Conservation (phyloP, 2,113 vertebrate species). For the Tylochromis polylepis region DNA sequence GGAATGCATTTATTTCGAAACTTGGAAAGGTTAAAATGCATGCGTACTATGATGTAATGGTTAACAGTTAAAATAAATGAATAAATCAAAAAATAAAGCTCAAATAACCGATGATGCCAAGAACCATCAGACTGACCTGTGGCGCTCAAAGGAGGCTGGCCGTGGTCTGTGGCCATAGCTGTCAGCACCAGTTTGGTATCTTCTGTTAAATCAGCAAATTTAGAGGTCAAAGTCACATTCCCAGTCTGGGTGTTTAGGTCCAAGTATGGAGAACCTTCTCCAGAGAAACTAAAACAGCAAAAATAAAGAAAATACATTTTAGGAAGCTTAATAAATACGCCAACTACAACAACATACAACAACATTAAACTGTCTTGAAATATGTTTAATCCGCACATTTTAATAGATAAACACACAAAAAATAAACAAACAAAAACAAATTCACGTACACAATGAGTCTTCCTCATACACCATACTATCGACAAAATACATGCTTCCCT, state of each 20-base stretch:
- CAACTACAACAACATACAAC: neutral
- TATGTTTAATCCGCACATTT: neutral
- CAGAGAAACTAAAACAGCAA: conserved; percentile 58
- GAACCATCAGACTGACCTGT: conserved; percentile 54
- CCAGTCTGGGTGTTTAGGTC: conserved; percentile 66
- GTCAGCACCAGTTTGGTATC: conserved; percentile 58
- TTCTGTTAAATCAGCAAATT: conserved; percentile 49
- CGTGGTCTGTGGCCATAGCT: conserved; percentile 70
- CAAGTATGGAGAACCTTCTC: conserved; percentile 60
- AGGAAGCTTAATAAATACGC: neutral
- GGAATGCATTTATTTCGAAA: neutral
- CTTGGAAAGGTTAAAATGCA: neutral
- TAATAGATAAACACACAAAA: neutral
- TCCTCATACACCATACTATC: neutral
- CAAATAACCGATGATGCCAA: neutral
- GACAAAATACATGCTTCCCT: neutral
- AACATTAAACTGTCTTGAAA: neutral
- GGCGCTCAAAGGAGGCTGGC: conserved; percentile 60
- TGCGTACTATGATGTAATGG: neutral
- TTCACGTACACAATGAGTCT: neutral
- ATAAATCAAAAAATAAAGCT: neutral
- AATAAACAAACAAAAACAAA: neutral
- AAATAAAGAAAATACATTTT: neutral
- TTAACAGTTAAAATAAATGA: neutral
- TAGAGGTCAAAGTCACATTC: conserved; percentile 64